Percentiles rank a stretch among this genome's conserved stretches.
phyloP scores from a whole-genome alignment of 2,113 vertebrate genomes.

The Burhinus bistriatus region DNA sequence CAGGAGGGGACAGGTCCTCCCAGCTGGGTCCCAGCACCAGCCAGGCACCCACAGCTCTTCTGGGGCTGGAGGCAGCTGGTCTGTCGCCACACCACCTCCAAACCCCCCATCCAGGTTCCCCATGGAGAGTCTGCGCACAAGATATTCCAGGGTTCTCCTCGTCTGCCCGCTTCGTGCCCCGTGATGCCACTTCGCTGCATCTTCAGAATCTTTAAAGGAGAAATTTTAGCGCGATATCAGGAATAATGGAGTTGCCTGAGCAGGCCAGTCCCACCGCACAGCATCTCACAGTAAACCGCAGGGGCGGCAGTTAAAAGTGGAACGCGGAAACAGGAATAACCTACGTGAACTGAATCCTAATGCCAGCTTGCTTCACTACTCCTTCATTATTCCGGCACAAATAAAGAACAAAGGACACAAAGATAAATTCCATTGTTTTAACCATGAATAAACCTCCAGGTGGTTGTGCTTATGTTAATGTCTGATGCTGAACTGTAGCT shows the following conservation, averaged over 20 bases:
- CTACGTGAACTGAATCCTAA: background rate
- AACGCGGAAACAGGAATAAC: background rate
- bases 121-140: background rate
- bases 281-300: background rate
- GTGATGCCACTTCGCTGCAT: background rate
- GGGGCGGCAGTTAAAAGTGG: background rate
- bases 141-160: background rate
- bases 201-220: background rate
- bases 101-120: background rate
- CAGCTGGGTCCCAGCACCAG: background rate
- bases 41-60: background rate
- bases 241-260: background rate
- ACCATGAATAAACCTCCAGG: slow-evolving; percentile 45
- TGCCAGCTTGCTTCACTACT: background rate
- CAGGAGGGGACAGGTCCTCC: background rate
- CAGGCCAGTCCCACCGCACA: background rate
- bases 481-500: slow-evolving; percentile 35
- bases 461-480: slow-evolving; percentile 47
- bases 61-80: background rate
- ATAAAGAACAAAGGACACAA: slow-evolving; percentile 30
- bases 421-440: slow-evolving; percentile 55
- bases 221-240: background rate
- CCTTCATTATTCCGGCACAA: background rate
- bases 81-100: background rate
- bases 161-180: background rate